Percentiles rank a stretch among this genome's conserved stretches.
These are phyloP conservation scores for Trigoniulus corallinus DNA, from an alignment of 1,140 invertebrate genomes.

Conservation along the genomic window DNA sequence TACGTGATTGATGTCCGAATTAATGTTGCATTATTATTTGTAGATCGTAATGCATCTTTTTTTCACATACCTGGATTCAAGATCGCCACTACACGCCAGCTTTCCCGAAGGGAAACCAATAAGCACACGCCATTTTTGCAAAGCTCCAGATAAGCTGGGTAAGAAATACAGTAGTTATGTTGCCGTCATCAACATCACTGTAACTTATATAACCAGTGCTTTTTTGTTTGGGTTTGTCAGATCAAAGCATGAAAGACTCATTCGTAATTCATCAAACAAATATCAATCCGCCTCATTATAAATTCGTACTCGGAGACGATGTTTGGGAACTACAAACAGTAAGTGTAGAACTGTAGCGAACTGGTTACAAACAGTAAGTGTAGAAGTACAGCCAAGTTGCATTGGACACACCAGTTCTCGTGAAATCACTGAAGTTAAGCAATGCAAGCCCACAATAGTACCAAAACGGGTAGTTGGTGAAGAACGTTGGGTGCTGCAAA, in stretches of 20 bases:
- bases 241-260: constrained; percentile 19
- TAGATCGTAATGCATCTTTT: constrained; percentile 68
- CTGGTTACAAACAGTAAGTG: neutral
- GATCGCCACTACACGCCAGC: constrained; percentile 50
- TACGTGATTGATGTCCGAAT: neutral
- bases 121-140: constrained; percentile 41
- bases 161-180: constrained; percentile 6
- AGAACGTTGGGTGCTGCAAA: no score
- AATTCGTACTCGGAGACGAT: constrained; percentile 42
- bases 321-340: constrained; percentile 46
- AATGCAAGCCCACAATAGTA: no score
- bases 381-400: no score
- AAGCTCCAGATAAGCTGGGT: constrained; percentile 37
- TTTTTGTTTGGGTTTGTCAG: constrained; percentile 9
- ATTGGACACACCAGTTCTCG: no score
- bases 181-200: neutral
- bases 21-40: constrained; percentile 15
- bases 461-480: no score
- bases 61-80: constrained; percentile 60
- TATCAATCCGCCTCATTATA: constrained; percentile 52
- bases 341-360: constrained; percentile 11
- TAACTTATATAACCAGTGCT: neutral
- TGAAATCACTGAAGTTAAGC: no score
- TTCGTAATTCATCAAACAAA: constrained; percentile 27
- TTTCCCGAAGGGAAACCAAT: constrained; percentile 62